These are phyloP conservation scores for Morpho achilles DNA, from an alignment of 2,888 invertebrate genomes.

Conservation along the genomic window DNA sequence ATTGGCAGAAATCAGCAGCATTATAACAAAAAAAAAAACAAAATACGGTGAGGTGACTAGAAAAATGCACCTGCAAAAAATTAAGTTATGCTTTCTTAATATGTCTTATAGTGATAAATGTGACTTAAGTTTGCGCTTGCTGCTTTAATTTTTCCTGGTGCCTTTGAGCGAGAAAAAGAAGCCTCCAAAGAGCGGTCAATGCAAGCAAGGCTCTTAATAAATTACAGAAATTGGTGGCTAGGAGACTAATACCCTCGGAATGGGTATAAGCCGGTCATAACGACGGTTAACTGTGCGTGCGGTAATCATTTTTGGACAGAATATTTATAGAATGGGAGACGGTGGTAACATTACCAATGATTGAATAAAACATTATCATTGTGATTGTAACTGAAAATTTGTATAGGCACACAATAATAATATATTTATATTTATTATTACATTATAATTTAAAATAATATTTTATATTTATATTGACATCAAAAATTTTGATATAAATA, in stretches of 20 bases:
- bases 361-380: background rate
- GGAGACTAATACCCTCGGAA: constrained; percentile 73
- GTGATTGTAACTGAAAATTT: no score
- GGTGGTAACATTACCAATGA: background rate
- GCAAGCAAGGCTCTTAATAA: constrained; percentile 72
- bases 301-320: constrained; percentile 75
- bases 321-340: constrained; percentile 41
- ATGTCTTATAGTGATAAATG: background rate
- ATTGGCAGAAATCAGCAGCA: no score
- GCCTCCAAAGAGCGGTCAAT: constrained; percentile 57
- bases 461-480: no score
- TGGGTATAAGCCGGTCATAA: constrained; percentile 72
- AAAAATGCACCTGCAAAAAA: no score
- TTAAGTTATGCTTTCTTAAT: no score
- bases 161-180: constrained; percentile 59
- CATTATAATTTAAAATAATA: no score
- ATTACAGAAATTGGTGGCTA: constrained; percentile 73
- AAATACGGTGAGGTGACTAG: no score
- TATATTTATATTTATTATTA: no score
- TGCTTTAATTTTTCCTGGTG: constrained; percentile 61
- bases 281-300: constrained; percentile 68
- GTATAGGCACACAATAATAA: no score
- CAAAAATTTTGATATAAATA: no score
- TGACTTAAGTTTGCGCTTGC: constrained; percentile 17
- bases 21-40: no score